Conservation (phyloP, 2,113 vertebrate genomes). For the Macquaria australasica region DNA sequence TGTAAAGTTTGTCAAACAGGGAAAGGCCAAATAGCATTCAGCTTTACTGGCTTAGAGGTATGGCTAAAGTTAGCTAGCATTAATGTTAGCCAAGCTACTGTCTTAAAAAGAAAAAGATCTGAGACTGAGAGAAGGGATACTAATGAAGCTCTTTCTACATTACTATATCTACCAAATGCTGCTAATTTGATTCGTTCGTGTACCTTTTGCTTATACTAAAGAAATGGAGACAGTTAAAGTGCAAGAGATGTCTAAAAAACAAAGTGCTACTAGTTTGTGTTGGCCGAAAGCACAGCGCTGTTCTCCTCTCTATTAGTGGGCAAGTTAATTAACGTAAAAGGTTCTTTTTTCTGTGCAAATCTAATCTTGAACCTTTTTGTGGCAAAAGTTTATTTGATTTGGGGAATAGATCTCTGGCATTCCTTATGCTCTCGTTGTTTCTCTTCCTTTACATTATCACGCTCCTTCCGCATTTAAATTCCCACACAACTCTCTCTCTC, state of each 20-base stretch:
- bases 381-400: neutral
- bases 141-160: neutral
- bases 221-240: neutral
- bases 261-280: neutral
- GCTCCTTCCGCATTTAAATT: constrained; percentile 33
- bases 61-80: neutral
- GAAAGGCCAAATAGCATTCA: neutral
- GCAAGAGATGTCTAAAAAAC: neutral
- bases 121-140: neutral
- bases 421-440: neutral
- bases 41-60: neutral
- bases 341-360: neutral
- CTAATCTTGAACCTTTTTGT: neutral
- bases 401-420: neutral
- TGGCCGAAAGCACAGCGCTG: neutral
- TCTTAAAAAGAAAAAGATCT: neutral
- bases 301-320: neutral
- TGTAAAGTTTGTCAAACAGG: neutral
- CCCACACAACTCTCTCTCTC: constrained; percentile 38
- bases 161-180: neutral
- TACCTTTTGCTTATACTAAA: neutral
- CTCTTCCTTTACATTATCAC: constrained; percentile 35
- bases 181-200: neutral
- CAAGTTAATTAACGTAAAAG: neutral
- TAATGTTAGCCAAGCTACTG: neutral